Percentiles rank a stretch among this genome's conserved stretches.
Evolutionary conservation across 2,113 vertebrate genomes (phyloP).

Genomic region (Hippoglossus stenolepis): DNA sequence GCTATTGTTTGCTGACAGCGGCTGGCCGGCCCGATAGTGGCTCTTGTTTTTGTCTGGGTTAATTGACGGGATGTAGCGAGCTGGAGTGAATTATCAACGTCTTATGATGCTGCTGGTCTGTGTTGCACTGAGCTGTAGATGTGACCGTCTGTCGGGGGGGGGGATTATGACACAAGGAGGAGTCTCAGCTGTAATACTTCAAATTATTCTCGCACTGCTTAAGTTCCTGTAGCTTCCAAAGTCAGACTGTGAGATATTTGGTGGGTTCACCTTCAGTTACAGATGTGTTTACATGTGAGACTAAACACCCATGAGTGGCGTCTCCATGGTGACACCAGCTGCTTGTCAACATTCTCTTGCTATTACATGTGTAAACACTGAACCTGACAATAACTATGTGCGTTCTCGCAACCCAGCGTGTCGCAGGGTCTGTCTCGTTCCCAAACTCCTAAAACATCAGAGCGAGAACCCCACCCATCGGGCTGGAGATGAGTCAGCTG

Average conservation of each 20-base stretch:
- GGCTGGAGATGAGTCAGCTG: constrained; percentile 45
- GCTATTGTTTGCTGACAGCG: constrained; percentile 37
- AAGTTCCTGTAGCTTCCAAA: background rate
- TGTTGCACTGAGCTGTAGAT: constrained; percentile 15
- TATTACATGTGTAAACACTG: constrained; percentile 22
- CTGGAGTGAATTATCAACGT: constrained; percentile 36
- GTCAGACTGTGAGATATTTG: background rate
- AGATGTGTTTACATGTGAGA: constrained; percentile 18
- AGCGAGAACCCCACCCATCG: constrained; percentile 1
- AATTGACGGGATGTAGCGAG: constrained; percentile 29
- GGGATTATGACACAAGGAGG: constrained; percentile 29
- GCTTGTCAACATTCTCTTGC: constrained; percentile 1
- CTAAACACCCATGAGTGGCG: background rate
- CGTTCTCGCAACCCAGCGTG: constrained; percentile 1
- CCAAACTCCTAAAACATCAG: background rate
- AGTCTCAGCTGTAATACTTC: background rate
- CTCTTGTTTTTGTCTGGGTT: constrained; percentile 27
- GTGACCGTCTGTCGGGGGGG: constrained; percentile 20
- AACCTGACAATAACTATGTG: background rate
- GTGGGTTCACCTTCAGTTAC: constrained; percentile 7
- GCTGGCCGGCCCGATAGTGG: constrained; percentile 36
- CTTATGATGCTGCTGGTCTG: constrained; percentile 28
- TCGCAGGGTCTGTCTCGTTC: background rate
- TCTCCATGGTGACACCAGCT: constrained; percentile 33
- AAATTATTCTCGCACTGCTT: constrained; percentile 2